These are phyloP conservation scores for Paguma larvata DNA, from an alignment of 2,797 vertebrate species.

Conservation along the genomic window DNA sequence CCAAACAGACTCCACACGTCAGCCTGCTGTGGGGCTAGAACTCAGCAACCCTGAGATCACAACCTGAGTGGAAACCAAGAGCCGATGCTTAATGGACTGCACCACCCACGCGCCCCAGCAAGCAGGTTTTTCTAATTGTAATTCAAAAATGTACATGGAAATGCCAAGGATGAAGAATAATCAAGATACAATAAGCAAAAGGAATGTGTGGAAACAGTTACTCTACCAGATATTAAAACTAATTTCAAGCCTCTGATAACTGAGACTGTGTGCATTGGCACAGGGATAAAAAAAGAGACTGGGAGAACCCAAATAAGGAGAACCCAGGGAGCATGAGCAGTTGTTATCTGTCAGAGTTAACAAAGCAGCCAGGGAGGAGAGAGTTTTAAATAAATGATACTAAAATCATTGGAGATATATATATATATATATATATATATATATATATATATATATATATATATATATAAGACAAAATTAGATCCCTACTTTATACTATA, in stretches of 20 bases:
- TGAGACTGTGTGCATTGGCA: background rate
- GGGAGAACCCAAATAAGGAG: background rate
- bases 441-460: no score
- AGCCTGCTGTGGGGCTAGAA: no score
- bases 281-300: background rate
- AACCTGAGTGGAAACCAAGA: no score
- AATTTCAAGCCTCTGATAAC: background rate
- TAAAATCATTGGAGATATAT: background rate
- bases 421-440: no score
- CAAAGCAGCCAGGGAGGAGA: background rate
- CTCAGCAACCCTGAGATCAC: no score
- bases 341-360: background rate
- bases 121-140: background rate
- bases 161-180: background rate
- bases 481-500: background rate
- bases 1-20: no score
- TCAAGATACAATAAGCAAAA: background rate
- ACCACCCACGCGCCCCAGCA: background rate
- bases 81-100: no score
- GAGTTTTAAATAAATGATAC: background rate
- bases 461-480: background rate
- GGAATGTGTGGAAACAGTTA: background rate
- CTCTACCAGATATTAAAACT: background rate
- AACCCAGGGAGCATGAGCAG: background rate
- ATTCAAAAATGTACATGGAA: background rate